These are phyloP conservation scores for Luehdorfia chinensis DNA, from an alignment of 1,140 invertebrate species.

Conservation along the genomic window DNA sequence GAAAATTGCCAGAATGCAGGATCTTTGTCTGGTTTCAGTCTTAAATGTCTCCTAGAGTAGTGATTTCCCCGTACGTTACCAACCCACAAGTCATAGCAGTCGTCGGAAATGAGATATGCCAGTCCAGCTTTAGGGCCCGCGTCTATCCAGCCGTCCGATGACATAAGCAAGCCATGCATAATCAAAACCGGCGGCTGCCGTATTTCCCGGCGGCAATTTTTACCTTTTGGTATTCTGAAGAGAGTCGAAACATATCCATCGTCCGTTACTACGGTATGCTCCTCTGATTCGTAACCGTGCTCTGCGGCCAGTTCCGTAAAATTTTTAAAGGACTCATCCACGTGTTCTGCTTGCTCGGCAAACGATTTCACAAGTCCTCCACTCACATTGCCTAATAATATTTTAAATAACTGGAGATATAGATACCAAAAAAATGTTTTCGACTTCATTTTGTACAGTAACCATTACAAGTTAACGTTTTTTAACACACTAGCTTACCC, in stretches of 20 bases:
- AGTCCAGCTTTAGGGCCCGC: slow-evolving; percentile 79
- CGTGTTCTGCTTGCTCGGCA: too few relatives aligned
- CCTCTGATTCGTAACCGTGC: slow-evolving; percentile 35
- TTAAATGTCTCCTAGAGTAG: slow-evolving; percentile 78
- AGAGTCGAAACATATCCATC: slow-evolving; percentile 69
- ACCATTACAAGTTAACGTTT: too few relatives aligned
- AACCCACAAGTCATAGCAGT: slow-evolving; percentile 86
- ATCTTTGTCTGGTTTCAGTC: slow-evolving; percentile 73
- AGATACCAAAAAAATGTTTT: too few relatives aligned
- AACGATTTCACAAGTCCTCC: too few relatives aligned
- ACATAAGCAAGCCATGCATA: slow-evolving; percentile 81
- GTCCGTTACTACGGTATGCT: slow-evolving; percentile 47
- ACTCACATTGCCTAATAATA: too few relatives aligned
- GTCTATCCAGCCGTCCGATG: slow-evolving; percentile 81
- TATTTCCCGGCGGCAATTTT: slow-evolving; percentile 17
- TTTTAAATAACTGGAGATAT: too few relatives aligned
- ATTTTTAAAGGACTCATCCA: too few relatives aligned
- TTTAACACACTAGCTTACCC: too few relatives aligned
- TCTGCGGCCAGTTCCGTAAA: slow-evolving; percentile 32
- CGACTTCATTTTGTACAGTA: too few relatives aligned
- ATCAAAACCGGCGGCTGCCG: slow-evolving; percentile 28
- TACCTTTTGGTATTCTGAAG: slow-evolving; percentile 52
- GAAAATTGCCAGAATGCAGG: slow-evolving; percentile 62
- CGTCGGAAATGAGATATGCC: slow-evolving; percentile 81
- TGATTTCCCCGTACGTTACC: slow-evolving; percentile 81